Evolutionary conservation across 2,888 invertebrate genomes (phyloP), one percentile per base, ranked within the genome.

Genomic region (Julus scanicus): DNA sequence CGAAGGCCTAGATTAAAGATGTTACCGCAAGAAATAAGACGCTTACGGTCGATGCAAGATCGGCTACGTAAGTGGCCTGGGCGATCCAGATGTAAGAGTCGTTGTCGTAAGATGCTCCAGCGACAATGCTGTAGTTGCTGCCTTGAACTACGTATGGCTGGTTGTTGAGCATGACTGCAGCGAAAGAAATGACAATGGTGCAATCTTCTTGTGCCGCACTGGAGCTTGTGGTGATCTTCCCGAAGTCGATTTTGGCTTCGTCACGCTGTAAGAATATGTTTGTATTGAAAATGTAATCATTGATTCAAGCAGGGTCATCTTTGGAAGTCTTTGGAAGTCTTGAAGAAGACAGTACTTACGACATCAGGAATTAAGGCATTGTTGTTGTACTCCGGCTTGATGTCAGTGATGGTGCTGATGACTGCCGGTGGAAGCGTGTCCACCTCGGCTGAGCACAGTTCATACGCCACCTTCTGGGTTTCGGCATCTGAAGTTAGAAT

Each of bases 31-130:
- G 49, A 86, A 20, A 39, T 11, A 84, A 1, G 29, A 39, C 9
- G 11, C 39, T 84, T 11, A 84, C 84, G 6, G 84, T 84, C 5
- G 44, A 8, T 15, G 87, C 44, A 48, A 87, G 53, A 20, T 86
- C 71, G 15, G 88, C 88, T 5, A 20, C 13, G 63, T 48, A 85
- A 4, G 39, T 4, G 5, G 86, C 86, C 63, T 86, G 86, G 29
- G 48, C 86, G 53, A 88, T 86, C 88, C 86, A 86, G 13, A 88
- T 48, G 20, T 86, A 88, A 29, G 86, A 39, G 86, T 86, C 88
- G 44, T 85, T 84, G 40, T 88, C 88, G 40, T 88, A 88, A 40
- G 53, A 37, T 11, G 53, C 88, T 15, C 88, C 88, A 15, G 88
- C 88, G 9, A 86, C 48, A 20, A 88, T 86, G 39, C 88, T 86